Conservation (phyloP, 2,888 invertebrate genomes). For the Nomada flava region DNA sequence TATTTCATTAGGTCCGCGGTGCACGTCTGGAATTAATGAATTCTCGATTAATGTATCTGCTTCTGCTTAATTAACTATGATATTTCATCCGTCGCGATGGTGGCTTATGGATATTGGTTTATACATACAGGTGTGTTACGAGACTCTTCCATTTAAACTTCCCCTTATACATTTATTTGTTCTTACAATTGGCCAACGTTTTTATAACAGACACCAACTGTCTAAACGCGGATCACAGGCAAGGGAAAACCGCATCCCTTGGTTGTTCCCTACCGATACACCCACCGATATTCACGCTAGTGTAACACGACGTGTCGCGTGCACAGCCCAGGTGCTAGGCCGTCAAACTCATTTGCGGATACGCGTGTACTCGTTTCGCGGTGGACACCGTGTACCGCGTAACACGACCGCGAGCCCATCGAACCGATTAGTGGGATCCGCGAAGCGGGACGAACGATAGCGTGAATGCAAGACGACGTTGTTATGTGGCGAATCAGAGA, state of each 20-base stretch:
- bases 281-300: slow-evolving; percentile 7
- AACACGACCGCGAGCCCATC: slow-evolving; percentile 61
- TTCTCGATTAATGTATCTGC: no score
- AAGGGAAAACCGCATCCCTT: slow-evolving; percentile 22
- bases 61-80: no score
- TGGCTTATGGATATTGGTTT: background rate
- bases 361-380: slow-evolving; percentile 58
- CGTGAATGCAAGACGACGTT: slow-evolving; percentile 18
- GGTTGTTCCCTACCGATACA: slow-evolving; percentile 12
- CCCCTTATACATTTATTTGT: no score
- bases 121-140: no score
- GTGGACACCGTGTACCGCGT: slow-evolving; percentile 44
- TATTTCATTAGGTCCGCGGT: no score
- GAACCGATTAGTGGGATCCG: slow-evolving; percentile 36
- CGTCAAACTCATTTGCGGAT: slow-evolving; percentile 63
- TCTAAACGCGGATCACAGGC: background rate
- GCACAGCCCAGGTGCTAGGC: slow-evolving; percentile 36
- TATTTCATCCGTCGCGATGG: no score
- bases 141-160: no score
- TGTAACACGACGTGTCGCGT: slow-evolving; percentile 35
- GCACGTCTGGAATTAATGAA: no score
- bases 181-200: slow-evolving; percentile 11
- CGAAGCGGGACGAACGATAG: slow-evolving; percentile 31
- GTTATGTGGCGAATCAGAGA: background rate
- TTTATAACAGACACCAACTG: no score